phyloP scores from a whole-genome alignment of 2,797 vertebrate genomes.

The Lepidocolaptes lacrymiger region DNA sequence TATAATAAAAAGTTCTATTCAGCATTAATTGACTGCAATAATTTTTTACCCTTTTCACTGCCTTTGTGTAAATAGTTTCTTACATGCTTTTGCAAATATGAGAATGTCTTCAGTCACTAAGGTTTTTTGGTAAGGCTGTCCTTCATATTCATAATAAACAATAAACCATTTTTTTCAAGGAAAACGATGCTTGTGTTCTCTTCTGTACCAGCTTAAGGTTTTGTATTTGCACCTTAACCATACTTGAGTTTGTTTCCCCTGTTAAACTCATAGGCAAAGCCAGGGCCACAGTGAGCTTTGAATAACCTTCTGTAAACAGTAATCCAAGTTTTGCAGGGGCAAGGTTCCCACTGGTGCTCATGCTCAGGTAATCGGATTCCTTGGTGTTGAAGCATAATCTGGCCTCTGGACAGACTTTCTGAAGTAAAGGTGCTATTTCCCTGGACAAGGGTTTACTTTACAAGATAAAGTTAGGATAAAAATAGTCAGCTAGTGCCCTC shows the following conservation, averaged over 20 bases:
- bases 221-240: background rate
- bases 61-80: slow-evolving; percentile 86
- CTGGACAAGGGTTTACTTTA: background rate
- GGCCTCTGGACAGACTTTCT: background rate
- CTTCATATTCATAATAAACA: slow-evolving; percentile 86
- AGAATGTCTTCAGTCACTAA: slow-evolving; percentile 71
- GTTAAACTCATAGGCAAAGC: background rate
- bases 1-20: slow-evolving; percentile 73
- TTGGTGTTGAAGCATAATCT: background rate
- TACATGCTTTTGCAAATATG: slow-evolving; percentile 81
- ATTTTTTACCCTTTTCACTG: slow-evolving; percentile 66
- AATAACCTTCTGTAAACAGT: background rate
- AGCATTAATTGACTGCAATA: slow-evolving; percentile 75
- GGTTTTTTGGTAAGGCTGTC: slow-evolving; percentile 77
- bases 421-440: background rate
- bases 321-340: background rate
- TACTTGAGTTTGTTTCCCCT: background rate
- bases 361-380: background rate
- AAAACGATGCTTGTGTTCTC: background rate
- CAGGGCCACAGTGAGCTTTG: background rate
- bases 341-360: background rate
- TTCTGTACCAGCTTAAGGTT: background rate
- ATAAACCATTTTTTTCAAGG: slow-evolving; percentile 84
- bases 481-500: background rate
- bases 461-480: background rate